Base-by-base conservation (phyloP, 2,113 vertebrate species). In the Nibea coibor region DNA sequence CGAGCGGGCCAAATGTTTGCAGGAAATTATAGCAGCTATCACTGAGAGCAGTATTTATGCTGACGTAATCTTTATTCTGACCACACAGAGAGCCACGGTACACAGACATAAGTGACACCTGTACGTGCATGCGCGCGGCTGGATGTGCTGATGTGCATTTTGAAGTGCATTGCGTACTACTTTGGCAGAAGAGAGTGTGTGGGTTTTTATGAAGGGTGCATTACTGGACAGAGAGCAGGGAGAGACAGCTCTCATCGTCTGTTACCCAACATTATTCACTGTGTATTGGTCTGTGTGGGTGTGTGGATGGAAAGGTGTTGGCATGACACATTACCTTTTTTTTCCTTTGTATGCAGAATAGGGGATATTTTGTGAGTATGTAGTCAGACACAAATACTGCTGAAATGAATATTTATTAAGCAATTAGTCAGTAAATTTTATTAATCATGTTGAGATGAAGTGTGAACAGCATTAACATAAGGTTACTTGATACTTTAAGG, bases 1-100 rank as follows among this genome's bases (percentile, higher is more conserved):
- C 65, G 74, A 80, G 84, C 54, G 70, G 48, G 75, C 84, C 87
- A 89, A 88, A 83, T 77, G 75, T 84, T 91, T 82, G 81, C 70
- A 78, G 75, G 67, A 80, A 90, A 89, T 85, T 78, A 82, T 68
- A 74, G 73, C 80, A 78, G 75, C 79, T 68, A 22, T 91, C 79
- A 75, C 31, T n/a, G 80, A 75, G 66, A 79, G 78, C 70, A 28
- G 71, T 58, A 67, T 87, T 86, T 81, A 78, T 86, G 84, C 87
- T 87, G 86, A 85, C 58, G 62, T 80, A 58, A 75, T 66, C 47
- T 70, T 65, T 78, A 69, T 76, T 72, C 56, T 75, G 83, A 82
- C 57, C 51, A 53, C 48, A 62, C 47, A 54, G 20, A 43, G 62
- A 50, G 28, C 31, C 15, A 10, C 58, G 35, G 53, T 3, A 24